phyloP scores from a whole-genome alignment of 2,888 invertebrate species.

The Oscheius sp. region DNA sequence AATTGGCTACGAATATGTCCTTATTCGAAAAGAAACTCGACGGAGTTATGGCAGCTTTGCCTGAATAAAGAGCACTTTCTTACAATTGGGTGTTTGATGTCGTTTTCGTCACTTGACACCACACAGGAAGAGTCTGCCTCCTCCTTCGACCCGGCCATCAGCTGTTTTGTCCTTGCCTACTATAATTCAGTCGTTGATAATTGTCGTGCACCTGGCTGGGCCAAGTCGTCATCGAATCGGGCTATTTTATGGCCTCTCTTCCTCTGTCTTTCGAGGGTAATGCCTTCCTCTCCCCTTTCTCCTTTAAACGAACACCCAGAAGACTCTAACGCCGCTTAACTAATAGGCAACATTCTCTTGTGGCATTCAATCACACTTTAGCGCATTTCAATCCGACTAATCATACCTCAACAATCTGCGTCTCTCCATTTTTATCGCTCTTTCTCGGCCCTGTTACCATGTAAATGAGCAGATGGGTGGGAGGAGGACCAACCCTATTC shows the following conservation, averaged over 20 bases:
- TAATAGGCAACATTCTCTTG: too few relatives aligned
- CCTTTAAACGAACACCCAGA: too few relatives aligned
- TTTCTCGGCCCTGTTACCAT: conserved; percentile 28
- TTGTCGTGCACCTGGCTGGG: conserved; percentile 24
- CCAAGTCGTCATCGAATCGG: conserved; percentile 13
- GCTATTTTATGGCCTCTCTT: neutral
- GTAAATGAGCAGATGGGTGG: conserved; percentile 36
- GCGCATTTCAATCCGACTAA: conserved; percentile 37
- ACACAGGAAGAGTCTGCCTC: neutral
- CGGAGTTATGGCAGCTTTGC: conserved; percentile 38
- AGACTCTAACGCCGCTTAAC: neutral
- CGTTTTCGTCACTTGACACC: conserved; percentile 18
- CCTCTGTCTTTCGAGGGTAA: neutral
- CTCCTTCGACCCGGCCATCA: conserved; percentile 8
- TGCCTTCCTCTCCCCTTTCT: neutral
- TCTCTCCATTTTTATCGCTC: neutral
- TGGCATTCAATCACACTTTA: conserved; percentile 36
- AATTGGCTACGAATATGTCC: conserved; percentile 43
- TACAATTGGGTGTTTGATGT: conserved; percentile 21
- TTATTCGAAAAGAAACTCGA: conserved; percentile 44
- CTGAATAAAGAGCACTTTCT: neutral
- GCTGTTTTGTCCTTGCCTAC: conserved; percentile 19
- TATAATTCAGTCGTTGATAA: conserved; percentile 12
- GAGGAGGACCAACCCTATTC: conserved; percentile 4
- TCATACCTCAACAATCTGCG: conserved; percentile 34